These are phyloP conservation scores for Oreamnos americanus DNA, from an alignment of 2,113 vertebrate species.

Conservation along the genomic window DNA sequence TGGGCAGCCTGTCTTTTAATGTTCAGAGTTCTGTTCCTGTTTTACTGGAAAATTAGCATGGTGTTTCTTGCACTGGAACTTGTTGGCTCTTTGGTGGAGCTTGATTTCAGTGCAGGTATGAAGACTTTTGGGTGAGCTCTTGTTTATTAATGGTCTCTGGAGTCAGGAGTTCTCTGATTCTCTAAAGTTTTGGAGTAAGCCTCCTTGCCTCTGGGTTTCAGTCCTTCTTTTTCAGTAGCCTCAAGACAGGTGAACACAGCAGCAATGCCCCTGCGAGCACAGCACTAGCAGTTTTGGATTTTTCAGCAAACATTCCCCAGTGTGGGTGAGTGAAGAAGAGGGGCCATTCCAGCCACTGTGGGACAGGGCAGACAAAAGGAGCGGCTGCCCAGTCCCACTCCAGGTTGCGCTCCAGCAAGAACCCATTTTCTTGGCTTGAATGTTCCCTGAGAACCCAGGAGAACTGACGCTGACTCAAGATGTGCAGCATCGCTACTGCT, in stretches of 20 bases:
- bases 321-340: not conserved
- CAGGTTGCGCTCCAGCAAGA: fast-evolving
- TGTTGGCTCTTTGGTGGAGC: not conserved
- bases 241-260: not conserved
- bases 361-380: not conserved
- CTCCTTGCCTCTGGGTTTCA: not conserved
- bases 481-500: not conserved
- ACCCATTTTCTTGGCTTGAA: not conserved
- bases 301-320: not conserved
- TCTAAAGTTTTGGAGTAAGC: not conserved
- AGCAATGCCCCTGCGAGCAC: not conserved
- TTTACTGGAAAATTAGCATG: not conserved
- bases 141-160: not conserved
- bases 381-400: not conserved
- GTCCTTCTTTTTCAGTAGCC: not conserved
- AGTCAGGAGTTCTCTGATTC: not conserved
- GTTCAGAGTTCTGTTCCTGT: not conserved
- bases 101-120: not conserved
- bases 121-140: not conserved
- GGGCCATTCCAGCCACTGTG: not conserved
- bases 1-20: not conserved
- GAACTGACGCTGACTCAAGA: not conserved
- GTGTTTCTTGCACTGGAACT: not conserved
- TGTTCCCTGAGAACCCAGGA: not conserved
- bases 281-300: not conserved